Evolutionary conservation across 2,113 vertebrate genomes (phyloP), one percentile per base, ranked within the genome.

Genomic region (Rhagologus leucostigma): DNA sequence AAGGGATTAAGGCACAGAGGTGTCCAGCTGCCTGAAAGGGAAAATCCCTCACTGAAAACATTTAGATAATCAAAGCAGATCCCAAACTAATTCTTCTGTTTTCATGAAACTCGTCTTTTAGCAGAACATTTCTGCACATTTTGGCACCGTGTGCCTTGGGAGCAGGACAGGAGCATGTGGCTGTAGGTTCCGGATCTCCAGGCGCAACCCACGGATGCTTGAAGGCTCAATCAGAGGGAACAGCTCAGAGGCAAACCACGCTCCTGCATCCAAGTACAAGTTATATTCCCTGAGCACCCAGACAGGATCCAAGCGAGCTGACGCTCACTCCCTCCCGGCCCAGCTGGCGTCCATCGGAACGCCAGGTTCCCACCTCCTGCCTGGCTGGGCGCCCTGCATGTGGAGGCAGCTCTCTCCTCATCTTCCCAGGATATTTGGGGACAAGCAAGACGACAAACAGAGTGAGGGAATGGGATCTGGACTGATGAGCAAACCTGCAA

Each of bases 301-400:
- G 50, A 5, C 42, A 39, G 68, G 13, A 77, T 50, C 79, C 50
- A 57, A 62, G 41, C 1, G 11, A 81, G 56, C 32, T 3, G 24
- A 16, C 1, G 4, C 26, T 9, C 46, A 8, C 69, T 64, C 62
- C 50, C 33, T 79, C n/a, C 67, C 24, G 2, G 16, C 55, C 88
- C 90, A 76, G 74, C 87, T 83, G 90, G 42, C 1, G 0, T 32
- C 20, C 0, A 0, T 10, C 2, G 1, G 27, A 88, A 15, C 0
- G 0, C 16, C 1, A 3, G 8, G 6, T 29, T 84, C 79, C 75
- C 62, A 13, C 9, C 70, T 82, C 77, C 84, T 52, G 60, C 41
- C 90, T 64, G 74, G 39, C 56, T 22, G 41, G 30, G 33, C 0
- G 0, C 39, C 33, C 42, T 76, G 84, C 17, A 5, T 33, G 23